Evolutionary conservation across 2,888 invertebrate species (phyloP).

Genomic region (Eristalis intricaria): DNA sequence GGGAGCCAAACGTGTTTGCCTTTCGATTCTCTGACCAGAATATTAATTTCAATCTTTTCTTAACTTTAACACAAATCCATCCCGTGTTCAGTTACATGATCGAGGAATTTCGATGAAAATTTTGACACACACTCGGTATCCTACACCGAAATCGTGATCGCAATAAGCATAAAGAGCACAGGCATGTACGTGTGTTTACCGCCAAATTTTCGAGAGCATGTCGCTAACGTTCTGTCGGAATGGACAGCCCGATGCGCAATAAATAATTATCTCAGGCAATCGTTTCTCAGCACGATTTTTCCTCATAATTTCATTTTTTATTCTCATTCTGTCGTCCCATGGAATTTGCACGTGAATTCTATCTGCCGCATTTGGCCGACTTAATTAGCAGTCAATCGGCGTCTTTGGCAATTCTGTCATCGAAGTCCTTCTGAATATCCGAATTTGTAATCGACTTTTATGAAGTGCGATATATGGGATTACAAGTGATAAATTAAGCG

Average conservation of each 20-base stretch:
- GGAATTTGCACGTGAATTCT: slow-evolving; percentile 65
- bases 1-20: too few species aligned
- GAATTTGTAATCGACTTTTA: slow-evolving; percentile 60
- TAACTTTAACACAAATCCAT: neutral
- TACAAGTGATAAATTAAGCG: slow-evolving; percentile 56
- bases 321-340: slow-evolving; percentile 24
- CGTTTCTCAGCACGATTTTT: neutral
- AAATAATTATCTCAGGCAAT: neutral
- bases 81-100: neutral
- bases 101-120: neutral
- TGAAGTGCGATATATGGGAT: slow-evolving; percentile 57
- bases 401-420: slow-evolving; percentile 52
- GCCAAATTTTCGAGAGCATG: neutral
- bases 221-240: neutral
- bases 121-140: neutral
- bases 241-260: neutral
- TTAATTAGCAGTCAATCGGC: slow-evolving; percentile 43
- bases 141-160: neutral
- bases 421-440: slow-evolving; percentile 44
- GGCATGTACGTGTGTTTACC: neutral
- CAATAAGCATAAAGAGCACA: neutral
- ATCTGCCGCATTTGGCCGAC: slow-evolving; percentile 63
- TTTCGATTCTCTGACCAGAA: neutral
- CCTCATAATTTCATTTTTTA: slow-evolving; percentile 12
- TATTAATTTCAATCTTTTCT: neutral